Evolutionary conservation across 2,797 vertebrate genomes (phyloP), one percentile per base, ranked within the genome.

Genomic region (Neostethus bicornis): DNA sequence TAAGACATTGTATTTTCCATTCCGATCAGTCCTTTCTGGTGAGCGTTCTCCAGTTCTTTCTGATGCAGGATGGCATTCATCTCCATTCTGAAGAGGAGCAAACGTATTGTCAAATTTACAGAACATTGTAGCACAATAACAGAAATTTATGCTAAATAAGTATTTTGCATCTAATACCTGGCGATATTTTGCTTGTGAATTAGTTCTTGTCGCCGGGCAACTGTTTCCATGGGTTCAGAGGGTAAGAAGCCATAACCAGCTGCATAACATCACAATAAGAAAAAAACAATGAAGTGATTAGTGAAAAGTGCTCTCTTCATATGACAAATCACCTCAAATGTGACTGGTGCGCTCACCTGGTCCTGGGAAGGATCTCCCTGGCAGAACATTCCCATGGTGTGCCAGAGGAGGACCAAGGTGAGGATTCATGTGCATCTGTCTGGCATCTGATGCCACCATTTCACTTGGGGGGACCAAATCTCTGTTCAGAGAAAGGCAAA

Each of bases 41-140:
- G 95, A 28, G 93, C 90, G 28, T 94, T 96, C 77, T 97, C 96
- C 77, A 96, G 86, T 75, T 95, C 95, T 69, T 96, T 96, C 80
- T 98, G 95, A 73, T 98, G 96, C 71, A 96, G 91, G 81, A 98
- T 93, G 72, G 95, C 93, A 24, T 93, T 96, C 94, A 98, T 97
- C 88, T 98, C 96, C 94, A 99, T 95, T 80, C 96, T 93, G 57
- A 65, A 50, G 9, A 39, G 34, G 8, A 61, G 20, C 12, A 41
- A 13, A 69, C 25, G 47, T n/a, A 47, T 56, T 55, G 20, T 38
- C 12, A 39, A n/a, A 12, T 46, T 35, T 59, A 19, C 19, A 19
- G 12, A 45, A 23, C 31, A 54, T 0, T 28, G 24, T 63, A 34
- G 13, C 31, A 26, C 6, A 21, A 51, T 21, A 24, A 61, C 10